Base-by-base conservation (phyloP, 2,888 invertebrate genomes). In the Nemapogon koenigi region DNA sequence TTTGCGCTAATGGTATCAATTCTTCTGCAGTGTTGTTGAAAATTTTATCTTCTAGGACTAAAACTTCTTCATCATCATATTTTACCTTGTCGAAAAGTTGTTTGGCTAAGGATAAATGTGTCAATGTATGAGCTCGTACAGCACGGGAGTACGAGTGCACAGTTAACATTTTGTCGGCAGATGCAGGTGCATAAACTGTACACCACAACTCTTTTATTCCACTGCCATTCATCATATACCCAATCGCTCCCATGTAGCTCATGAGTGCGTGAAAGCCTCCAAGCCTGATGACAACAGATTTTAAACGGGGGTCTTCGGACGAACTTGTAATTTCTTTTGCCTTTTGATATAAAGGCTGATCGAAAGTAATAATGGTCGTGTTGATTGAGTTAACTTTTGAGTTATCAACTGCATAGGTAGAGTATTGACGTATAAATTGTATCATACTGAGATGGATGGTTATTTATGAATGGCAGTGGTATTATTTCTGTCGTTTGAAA, bases 331-430 rank as follows among this genome's bases (percentile, higher is more conserved):
- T 51, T 46, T 49, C 49, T 41, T 46, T 41, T 35, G 53, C 49
- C 48, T 55, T 55, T 18, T 43, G 40, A 39, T 49, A 57, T 35
- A 56, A 47, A 11, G 51, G 52, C 36, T 49, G 48, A 37, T 55
- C 52, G 39, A 52, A 53, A 35, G 52, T 49, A 18, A 51, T 44
- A 39, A 51, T 46, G 29, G 42, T 41, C 28, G 39, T 45, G 40
- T 44, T 43, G n/a, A n/a, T n/a, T n/a, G n/a, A n/a, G n/a, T n/a
- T n/a, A n/a, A n/a, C n/a, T n/a, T n/a, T n/a, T n/a, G n/a, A n/a
- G n/a, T n/a, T n/a, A n/a, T n/a, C n/a, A n/a, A n/a, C n/a, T n/a
- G n/a, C n/a, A n/a, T n/a, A n/a, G n/a, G n/a, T n/a, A n/a, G 38
- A 47, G 43, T 26, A 54, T 43, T 26, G 44, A 22, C 15, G 53